Conservation (phyloP, 2,113 vertebrate genomes). For the Ammodramus savannarum region DNA sequence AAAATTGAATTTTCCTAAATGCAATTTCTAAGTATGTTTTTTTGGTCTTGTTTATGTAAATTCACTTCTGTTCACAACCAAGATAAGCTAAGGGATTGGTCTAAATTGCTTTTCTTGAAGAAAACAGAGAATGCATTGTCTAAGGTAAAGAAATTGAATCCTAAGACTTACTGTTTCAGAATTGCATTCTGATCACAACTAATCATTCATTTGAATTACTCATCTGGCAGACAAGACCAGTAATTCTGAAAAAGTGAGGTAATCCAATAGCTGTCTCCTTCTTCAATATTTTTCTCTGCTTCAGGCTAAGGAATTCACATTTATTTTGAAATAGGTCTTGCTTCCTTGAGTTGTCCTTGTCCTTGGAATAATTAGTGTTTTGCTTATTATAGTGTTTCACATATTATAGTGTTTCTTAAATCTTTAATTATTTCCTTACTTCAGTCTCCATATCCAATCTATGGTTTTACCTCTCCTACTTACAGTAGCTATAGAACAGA, state of each 20-base stretch:
- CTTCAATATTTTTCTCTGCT: conserved; percentile 8
- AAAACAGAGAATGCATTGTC: not conserved
- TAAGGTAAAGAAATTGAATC: not conserved
- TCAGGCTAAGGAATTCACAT: conserved; percentile 13
- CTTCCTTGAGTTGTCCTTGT: conserved; percentile 48
- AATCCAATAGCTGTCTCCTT: not conserved
- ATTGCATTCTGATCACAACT: not conserved
- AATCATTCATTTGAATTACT: not conserved
- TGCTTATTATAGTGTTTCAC: not conserved
- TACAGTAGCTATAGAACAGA: conserved; percentile 22
- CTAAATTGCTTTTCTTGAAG: not conserved
- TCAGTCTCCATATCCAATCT: conserved; percentile 7
- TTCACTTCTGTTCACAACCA: not conserved
- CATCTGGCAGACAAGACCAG: not conserved
- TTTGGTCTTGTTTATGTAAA: not conserved
- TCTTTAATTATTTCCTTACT: conserved; percentile 54
- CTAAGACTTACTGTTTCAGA: not conserved
- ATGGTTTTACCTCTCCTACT: conserved; percentile 29
- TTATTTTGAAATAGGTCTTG: conserved; percentile 44
- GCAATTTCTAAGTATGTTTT: not conserved
- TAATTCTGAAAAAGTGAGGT: not conserved
- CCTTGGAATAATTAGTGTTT: conserved; percentile 47
- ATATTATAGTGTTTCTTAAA: conserved; percentile 37
- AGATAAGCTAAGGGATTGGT: not conserved
- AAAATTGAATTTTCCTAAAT: not conserved